Base-by-base conservation (phyloP, 2,797 vertebrate species). In the Oreonectes daqikongensis region DNA sequence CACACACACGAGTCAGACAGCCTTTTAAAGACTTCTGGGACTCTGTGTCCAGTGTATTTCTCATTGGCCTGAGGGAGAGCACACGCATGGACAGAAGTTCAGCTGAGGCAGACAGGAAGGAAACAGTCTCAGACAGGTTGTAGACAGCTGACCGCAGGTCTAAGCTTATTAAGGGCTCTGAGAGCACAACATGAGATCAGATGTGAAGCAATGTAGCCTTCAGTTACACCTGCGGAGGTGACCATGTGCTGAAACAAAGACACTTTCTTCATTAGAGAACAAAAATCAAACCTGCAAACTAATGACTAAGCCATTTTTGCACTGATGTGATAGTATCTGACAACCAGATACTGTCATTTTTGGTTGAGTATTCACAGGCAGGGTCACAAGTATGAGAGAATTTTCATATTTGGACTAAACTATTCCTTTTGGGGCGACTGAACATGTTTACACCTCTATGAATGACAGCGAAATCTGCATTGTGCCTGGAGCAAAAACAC, bases 61-160 rank as follows among this genome's bases (percentile, higher is more conserved):
- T 64, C 55, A 64, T 8, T 78, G 32, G 75, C 70, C 84, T 75
- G 38, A 75, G 81, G 79, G 77, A 32, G 57, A 30, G 82, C 50
- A 79, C 75, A 61, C 55, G 83, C 76, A 72, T 38, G 81, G 78
- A 85, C 80, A 77, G 77, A 69, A 79, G 80, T 68, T 81, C 72
- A 79, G 80, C 46, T 84, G 79, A 84, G 69, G 66, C 76, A 82
- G 76, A 85, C 82, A 82, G 70, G 72, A 63, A n/a, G 44, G 78
- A 79, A 80, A 79, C 32, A 70, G 76, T 55, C 59, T 14, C 32
- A 3, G n/a, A 69, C 69, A 69, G 24, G 35, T 42, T 76, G 60
- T 70, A 72, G 42, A 84, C 32, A 79, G 74, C 63, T 82, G 76
- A 78, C 74, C 68, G 60, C 38, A 50, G 50, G 55, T 77, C 63